Evolutionary conservation across 92 coral and sea anemone species (phyloP).

Genomic region (Heliopora coerulea): DNA sequence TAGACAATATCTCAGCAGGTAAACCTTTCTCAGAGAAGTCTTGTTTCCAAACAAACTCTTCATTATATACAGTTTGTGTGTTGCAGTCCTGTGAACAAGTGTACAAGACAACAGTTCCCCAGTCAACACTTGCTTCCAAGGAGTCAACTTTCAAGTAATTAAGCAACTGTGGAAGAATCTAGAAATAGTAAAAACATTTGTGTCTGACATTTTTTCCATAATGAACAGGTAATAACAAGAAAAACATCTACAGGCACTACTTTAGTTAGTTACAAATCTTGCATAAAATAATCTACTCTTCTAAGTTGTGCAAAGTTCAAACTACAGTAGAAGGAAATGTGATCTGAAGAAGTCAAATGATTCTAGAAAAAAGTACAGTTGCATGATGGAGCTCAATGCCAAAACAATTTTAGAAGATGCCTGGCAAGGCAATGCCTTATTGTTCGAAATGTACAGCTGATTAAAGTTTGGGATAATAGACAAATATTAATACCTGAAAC

Average conservation of each 20-base stretch:
- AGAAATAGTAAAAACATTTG: neutral
- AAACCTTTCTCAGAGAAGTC: slow-evolving; percentile 91
- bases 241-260: too few relatives aligned
- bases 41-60: slow-evolving; percentile 96
- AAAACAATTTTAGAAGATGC: too few relatives aligned
- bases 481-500: slow-evolving; percentile 97
- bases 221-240: neutral
- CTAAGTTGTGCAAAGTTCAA: too few relatives aligned
- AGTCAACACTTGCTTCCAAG: slow-evolving; percentile 82
- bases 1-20: slow-evolving; percentile 59
- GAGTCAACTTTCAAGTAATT: slow-evolving; percentile 77
- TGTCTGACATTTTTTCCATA: neutral
- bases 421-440: too few relatives aligned
- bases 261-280: too few relatives aligned
- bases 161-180: slow-evolving; percentile 97
- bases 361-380: too few relatives aligned
- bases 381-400: too few relatives aligned
- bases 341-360: too few relatives aligned
- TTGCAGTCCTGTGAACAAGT: slow-evolving; percentile 80
- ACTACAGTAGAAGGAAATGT: too few relatives aligned
- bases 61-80: slow-evolving; percentile 50
- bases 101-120: slow-evolving; percentile 90
- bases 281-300: too few relatives aligned
- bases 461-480: too few relatives aligned
- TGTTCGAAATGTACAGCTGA: too few relatives aligned